Base-by-base conservation (phyloP, 2,113 vertebrate genomes). In the Forbesichthys papilliferus region DNA sequence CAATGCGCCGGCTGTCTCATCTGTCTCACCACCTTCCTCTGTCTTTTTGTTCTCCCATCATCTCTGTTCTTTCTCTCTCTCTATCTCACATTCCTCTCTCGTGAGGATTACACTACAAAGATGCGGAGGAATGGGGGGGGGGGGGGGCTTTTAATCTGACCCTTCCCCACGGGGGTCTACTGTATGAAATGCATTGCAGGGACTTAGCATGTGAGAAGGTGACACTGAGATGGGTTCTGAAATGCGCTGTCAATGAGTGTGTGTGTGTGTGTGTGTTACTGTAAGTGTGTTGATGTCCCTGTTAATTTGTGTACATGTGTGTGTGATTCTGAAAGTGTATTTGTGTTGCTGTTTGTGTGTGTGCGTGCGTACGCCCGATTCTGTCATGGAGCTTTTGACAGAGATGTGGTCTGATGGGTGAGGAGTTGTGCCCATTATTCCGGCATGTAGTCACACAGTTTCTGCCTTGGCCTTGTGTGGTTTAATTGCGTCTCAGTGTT, bases 401-500 rank as follows among this genome's bases (percentile, higher is more conserved):
- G 57, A 8, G 57, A 72, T 52, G 69, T 83, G 68, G 66, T 74
- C 67, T 61, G 68, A 59, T 56, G 46, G 77, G 80, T 14, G 47
- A 57, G 54, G 74, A 78, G 72, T 69, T 69, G 16, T 70, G 67
- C 67, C 66, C 59, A 66, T 79, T 83, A 77, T 75, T 77, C 81
- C 61, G 73, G 66, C 62, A 61, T 64, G 58, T 73, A 69, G 51
- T 68, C 18, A 64, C 64, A 60, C 61, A 65, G 73, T 36, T 64
- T 69, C 34, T 68, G 49, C 64, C 73, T 27, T 27, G 27, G 63
- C 33, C 69, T 49, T 55, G 77, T 81, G 66, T n/a, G 9, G 42
- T 77, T 64, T 84, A 88, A 85, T 84, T 86, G 75, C 71, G 66
- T 79, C 75, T 77, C 79, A 74, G 75, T 66, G 59, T 83, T 80